A percentile compares a stretch with the other conserved stretches of the same genome.
Conservation (phyloP, 2,113 vertebrate genomes). For the Pleuronectes platessa region DNA sequence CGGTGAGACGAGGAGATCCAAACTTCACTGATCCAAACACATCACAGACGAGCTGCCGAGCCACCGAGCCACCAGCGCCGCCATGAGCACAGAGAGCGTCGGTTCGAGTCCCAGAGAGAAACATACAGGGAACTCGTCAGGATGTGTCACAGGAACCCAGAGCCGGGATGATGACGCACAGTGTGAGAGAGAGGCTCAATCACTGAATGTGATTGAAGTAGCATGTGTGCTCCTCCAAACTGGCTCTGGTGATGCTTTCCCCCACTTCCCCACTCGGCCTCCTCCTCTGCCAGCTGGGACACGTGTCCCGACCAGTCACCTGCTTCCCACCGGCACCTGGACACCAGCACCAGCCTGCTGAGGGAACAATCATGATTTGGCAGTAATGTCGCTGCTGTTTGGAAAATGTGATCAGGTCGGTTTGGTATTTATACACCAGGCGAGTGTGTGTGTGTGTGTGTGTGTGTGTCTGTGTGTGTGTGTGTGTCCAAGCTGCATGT, state of each 20-base stretch:
- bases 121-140: conserved; percentile 32
- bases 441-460: neutral
- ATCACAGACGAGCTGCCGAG: neutral
- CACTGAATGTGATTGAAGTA: conserved; percentile 72
- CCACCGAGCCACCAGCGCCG: neutral
- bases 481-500: neutral
- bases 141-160: conserved; percentile 36
- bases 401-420: neutral
- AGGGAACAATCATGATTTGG: conserved; percentile 21
- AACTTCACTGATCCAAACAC: neutral
- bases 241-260: conserved; percentile 36
- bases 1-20: neutral
- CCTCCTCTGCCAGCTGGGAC: conserved; percentile 38
- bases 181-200: conserved; percentile 63
- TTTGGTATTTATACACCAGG: neutral
- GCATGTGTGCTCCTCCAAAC: conserved; percentile 57
- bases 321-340: conserved; percentile 34
- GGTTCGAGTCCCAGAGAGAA: conserved; percentile 20
- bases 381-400: conserved; percentile 12
- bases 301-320: conserved; percentile 51
- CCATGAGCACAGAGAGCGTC: conserved; percentile 1
- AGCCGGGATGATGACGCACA: conserved; percentile 59
- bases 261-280: conserved; percentile 47
- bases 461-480: neutral
- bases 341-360: neutral